phyloP scores from a whole-genome alignment of 2,888 invertebrate species.

The Cordylochernes scorpioides region DNA sequence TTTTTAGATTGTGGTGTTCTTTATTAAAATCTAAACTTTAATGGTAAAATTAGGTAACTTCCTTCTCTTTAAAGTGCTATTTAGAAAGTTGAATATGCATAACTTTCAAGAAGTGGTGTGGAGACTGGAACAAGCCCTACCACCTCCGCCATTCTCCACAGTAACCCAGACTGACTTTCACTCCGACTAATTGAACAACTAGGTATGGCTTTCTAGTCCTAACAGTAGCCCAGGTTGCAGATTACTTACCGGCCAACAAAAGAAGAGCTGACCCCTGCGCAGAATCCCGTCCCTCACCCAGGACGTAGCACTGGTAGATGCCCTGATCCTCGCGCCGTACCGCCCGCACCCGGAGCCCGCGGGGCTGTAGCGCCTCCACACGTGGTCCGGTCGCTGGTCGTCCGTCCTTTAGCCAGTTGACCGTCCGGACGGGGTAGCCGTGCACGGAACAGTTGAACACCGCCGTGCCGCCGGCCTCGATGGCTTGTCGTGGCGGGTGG shows the following conservation, averaged over 20 bases:
- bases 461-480: slow-evolving; percentile 56
- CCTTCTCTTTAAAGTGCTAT: no score
- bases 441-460: slow-evolving; percentile 59
- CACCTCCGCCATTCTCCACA: no score
- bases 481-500: slow-evolving; percentile 17
- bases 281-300: slow-evolving; percentile 55
- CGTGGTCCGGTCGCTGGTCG: slow-evolving; percentile 22
- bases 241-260: slow-evolving; percentile 41
- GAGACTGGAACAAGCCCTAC: no score
- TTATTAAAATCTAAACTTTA: no score
- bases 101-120: no score
- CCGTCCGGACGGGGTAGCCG: slow-evolving; percentile 50
- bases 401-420: slow-evolving; percentile 56
- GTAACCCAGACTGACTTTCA: no score
- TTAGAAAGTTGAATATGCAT: no score
- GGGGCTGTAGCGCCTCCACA: slow-evolving; percentile 12
- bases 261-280: slow-evolving; percentile 54
- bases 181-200: no score
- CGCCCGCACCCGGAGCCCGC: slow-evolving; percentile 27
- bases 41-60: no score
- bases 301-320: slow-evolving; percentile 69
- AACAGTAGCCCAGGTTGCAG: no score
- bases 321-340: slow-evolving; percentile 59
- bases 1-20: no score
- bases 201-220: no score